Evolutionary conservation across 2,113 vertebrate genomes (phyloP), one percentile per base, ranked within the genome.

Genomic region (Odontesthes bonariensis): DNA sequence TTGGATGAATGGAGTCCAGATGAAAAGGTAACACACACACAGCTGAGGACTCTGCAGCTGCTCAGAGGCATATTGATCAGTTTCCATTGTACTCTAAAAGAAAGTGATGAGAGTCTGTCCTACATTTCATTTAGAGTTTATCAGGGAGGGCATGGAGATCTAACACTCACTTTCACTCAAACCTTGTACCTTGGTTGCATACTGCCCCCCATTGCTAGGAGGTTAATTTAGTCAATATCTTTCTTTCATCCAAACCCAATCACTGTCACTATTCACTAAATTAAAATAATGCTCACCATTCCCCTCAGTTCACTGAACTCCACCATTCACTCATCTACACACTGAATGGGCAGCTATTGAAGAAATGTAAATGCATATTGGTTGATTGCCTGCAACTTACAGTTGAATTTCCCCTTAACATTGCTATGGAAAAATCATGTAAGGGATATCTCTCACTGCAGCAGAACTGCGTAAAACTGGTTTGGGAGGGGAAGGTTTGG

Each of bases 211-310:
- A 27, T n/a, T 11, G 1, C 17, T 47, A 12, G 23, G 32, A 62
- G 23, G 69, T 72, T 10, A 19, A 71, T 46, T 74, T 52, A 73
- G 78, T 72, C 32, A 57, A 31, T 40, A 69, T 62, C 33, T 46
- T 17, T 52, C 40, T 76, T 67, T 58, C 57, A 72, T 44, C 16
- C 20, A 60, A 58, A 55, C 3, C 31, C 42, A 42, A 57, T 79
- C 79, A 35, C 31, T 51, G 9, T 27, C 27, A 27, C 44, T 55
- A 35, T 51, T 33, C 27, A 17, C 59, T 8, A 11, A 62, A 64
- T 56, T n/a, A 38, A 40, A 57, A 70, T 14, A 27, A 69, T 1
- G 0, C 38, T 75, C 53, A 52, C 20, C 14, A 60, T 47, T 19
- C 59, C 13, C 47, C n/a, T 58, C 32, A 5, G 46, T 54, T 69